phyloP scores from a whole-genome alignment of 2,888 invertebrate species.

The Mongoloraphidia duomilia region DNA sequence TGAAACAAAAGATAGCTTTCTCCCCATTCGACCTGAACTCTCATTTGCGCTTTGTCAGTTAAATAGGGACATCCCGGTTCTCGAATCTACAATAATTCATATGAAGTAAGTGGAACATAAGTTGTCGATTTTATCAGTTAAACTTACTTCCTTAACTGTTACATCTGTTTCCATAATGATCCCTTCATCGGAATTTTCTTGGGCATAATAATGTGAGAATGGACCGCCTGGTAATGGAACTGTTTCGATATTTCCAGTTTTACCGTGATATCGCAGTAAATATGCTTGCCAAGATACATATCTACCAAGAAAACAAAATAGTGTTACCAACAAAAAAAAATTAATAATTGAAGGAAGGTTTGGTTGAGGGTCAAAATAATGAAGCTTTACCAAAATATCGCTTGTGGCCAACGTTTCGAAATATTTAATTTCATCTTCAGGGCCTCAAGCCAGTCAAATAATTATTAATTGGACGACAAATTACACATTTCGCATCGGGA shows the following conservation, averaged over 20 bases:
- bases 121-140: background rate
- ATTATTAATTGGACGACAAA: too few species aligned
- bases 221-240: slow-evolving; percentile 57
- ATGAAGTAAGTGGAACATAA: background rate
- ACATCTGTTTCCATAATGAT: slow-evolving; percentile 69
- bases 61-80: slow-evolving; percentile 53
- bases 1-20: slow-evolving; percentile 68
- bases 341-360: too few species aligned
- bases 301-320: slow-evolving; percentile 16
- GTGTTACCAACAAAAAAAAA: background rate
- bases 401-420: too few species aligned
- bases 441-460: too few species aligned
- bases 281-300: slow-evolving; percentile 61
- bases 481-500: too few species aligned
- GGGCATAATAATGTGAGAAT: slow-evolving; percentile 66
- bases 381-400: too few species aligned
- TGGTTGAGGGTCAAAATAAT: too few species aligned
- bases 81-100: slow-evolving; percentile 30
- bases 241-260: slow-evolving; percentile 43
- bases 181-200: slow-evolving; percentile 64
- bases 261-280: slow-evolving; percentile 39
- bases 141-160: slow-evolving; percentile 50
- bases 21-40: slow-evolving; percentile 69
- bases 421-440: too few species aligned
- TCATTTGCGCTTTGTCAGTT: slow-evolving; percentile 56